Base-by-base conservation (phyloP, 53 echinoderm and acorn worm species). In the Temnopleurus reevesii region DNA sequence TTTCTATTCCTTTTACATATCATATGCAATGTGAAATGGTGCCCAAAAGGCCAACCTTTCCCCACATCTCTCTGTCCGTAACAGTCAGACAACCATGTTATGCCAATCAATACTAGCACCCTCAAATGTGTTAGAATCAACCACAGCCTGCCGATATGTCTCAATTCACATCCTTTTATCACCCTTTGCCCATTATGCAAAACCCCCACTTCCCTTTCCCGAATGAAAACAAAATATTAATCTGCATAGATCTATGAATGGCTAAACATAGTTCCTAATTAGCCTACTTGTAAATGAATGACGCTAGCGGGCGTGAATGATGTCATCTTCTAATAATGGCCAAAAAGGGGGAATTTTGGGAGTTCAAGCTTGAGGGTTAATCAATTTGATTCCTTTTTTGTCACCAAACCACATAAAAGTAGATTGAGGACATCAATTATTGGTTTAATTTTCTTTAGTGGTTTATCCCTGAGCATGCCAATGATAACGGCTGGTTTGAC, bases 401-500 rank as follows among this genome's bases (percentile, higher is more conserved):
- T 46, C 46, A 79, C 49, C 79, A 47, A 46, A 79, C 26, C 30
- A 29, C 47, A 49, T 79, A 49, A 29, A 79, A 49, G 28, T 27
- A 79, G 43, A 76, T 76, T 45, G 18, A 76, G 45, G 8, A 41
- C 45, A 49, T 79, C 79, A 79, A 79, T 79, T 38, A 79, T 49
- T 46, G 49, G 46, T 46, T 30, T 79, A 79, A 79, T 79, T 79
- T 79, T 29, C 79, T 10, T 79, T 79, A 79, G 79, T 79, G 79
- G 79, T 79, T 79, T 79, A 31, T 79, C 79, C 79, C 30, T 28
- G 28, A 79, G 79, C 79, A 79, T 79, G 28, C 46, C 79, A 79
- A 79, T 49, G 49, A 38, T 3, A 5, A 71, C 0, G 71, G 71
- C 13, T 71, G 21, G 71, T n/a, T 71, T 71, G 71, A 71, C 71